Percentiles rank a stretch among this genome's conserved stretches.
Evolutionary conservation across 1,140 invertebrate genomes (phyloP).

Genomic region (Cataglyphis hispanica): DNA sequence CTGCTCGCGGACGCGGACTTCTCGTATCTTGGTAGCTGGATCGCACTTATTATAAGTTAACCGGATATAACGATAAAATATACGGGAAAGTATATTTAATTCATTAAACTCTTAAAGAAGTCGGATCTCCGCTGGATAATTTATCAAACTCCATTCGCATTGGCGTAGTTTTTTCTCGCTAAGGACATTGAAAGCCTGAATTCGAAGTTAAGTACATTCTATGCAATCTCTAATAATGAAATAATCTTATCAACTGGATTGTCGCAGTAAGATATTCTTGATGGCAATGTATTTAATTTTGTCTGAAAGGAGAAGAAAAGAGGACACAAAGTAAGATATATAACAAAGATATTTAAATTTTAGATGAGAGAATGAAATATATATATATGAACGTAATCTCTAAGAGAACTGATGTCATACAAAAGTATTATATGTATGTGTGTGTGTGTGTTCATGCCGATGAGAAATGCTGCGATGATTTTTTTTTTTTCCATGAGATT

Average conservation of each 20-base stretch:
- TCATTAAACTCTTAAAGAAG: slow-evolving; percentile 58
- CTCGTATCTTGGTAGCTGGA: background rate
- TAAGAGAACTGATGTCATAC: background rate
- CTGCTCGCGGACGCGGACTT: slow-evolving; percentile 35
- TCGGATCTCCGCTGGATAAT: slow-evolving; percentile 50
- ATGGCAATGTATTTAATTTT: slow-evolving; percentile 18
- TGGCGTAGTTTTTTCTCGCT: slow-evolving; percentile 15
- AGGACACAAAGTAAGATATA: background rate
- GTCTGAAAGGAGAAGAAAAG: background rate
- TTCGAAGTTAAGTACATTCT: slow-evolving; percentile 35
- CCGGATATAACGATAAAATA: slow-evolving; percentile 51
- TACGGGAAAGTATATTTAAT: slow-evolving; percentile 49
- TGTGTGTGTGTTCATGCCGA: background rate
- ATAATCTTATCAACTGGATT: slow-evolving; percentile 34
- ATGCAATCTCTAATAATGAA: slow-evolving; percentile 61
- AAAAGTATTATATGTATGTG: background rate
- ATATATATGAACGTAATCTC: background rate
- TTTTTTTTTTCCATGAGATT: background rate
- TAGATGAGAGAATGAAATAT: slow-evolving; percentile 8
- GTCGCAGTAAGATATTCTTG: slow-evolving; percentile 2
- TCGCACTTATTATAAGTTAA: slow-evolving; percentile 55
- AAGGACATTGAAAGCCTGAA: slow-evolving; percentile 40
- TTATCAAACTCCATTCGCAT: slow-evolving; percentile 59
- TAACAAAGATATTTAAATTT: slow-evolving; percentile 35
- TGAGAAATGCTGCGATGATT: slow-evolving; percentile 1